Conservation (phyloP, 2,888 invertebrate species). For the Notocelia uddmanniana region DNA sequence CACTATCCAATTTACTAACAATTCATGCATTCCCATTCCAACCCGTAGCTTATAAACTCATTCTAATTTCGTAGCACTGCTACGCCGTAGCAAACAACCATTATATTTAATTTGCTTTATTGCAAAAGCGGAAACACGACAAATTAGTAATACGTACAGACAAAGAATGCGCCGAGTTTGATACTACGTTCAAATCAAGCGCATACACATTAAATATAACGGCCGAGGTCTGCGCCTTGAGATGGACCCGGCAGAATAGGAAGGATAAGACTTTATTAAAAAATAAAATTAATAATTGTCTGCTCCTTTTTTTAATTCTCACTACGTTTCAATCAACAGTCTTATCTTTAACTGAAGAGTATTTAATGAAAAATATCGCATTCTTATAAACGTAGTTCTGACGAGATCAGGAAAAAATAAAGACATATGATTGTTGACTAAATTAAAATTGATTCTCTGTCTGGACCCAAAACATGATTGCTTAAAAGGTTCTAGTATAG, state of each 20-base stretch:
- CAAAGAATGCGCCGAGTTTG: constrained; percentile 83
- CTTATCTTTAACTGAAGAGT: too few species aligned
- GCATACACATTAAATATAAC: constrained; percentile 83
- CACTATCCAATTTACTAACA: background rate
- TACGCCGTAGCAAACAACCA: constrained; percentile 57
- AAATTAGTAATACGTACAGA: constrained; percentile 82
- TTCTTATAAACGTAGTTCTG: too few species aligned
- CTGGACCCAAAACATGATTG: too few species aligned
- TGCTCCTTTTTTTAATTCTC: too few species aligned
- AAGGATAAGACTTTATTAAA: constrained; percentile 55
- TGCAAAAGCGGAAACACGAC: constrained; percentile 77
- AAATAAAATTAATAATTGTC: too few species aligned
- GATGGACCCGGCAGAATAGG: constrained; percentile 60
- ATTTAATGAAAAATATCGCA: too few species aligned
- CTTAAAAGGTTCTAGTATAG: too few species aligned
- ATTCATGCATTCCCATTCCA: constrained; percentile 11
- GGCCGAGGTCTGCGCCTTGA: constrained; percentile 74
- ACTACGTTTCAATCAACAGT: too few species aligned
- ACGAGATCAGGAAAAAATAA: too few species aligned
- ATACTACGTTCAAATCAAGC: constrained; percentile 85
- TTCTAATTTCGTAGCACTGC: constrained; percentile 51
- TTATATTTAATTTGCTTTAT: constrained; percentile 77
- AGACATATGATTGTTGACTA: too few species aligned
- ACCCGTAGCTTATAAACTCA: background rate
- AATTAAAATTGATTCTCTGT: too few species aligned